These are phyloP conservation scores for Gavia stellata DNA, from an alignment of 2,113 vertebrate genomes.

Conservation along the genomic window DNA sequence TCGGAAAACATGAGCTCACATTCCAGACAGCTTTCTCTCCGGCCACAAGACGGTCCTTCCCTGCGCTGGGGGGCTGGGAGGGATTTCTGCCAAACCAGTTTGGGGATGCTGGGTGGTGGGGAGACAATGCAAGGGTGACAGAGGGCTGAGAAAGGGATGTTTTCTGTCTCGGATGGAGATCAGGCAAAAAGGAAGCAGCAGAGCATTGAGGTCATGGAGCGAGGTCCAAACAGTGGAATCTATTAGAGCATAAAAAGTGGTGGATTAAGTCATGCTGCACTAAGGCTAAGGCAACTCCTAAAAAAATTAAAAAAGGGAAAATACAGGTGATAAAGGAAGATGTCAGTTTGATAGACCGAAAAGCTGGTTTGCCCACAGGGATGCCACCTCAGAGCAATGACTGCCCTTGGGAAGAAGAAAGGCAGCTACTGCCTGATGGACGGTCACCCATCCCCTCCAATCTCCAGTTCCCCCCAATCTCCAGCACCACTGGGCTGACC, in stretches of 20 bases:
- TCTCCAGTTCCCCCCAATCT: neutral
- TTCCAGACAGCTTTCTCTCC: conserved; percentile 1
- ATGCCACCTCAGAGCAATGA: neutral
- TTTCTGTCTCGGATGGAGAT: neutral
- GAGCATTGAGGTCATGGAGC: neutral
- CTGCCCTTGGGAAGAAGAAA: neutral
- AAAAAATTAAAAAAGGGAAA: neutral
- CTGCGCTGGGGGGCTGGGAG: neutral
- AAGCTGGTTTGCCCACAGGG: neutral
- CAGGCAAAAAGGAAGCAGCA: neutral
- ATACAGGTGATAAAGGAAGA: neutral
- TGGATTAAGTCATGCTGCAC: neutral
- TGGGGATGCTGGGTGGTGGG: accelerated
- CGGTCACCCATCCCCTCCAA: neutral
- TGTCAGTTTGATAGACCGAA: neutral
- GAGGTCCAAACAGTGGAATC: neutral
- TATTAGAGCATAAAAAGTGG: neutral
- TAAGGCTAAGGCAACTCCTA: neutral
- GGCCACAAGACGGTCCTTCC: neutral
- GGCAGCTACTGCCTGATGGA: neutral
- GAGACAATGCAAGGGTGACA: neutral
- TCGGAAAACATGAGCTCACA: conserved; percentile 52
- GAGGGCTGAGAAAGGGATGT: neutral
- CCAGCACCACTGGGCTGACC: neutral
- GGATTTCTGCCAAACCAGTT: accelerated